A percentile compares a stretch with the other conserved stretches of the same genome.
These are phyloP conservation scores for Phenganax subtilis DNA, from an alignment of 92 coral and sea anemone species.

Conservation along the genomic window DNA sequence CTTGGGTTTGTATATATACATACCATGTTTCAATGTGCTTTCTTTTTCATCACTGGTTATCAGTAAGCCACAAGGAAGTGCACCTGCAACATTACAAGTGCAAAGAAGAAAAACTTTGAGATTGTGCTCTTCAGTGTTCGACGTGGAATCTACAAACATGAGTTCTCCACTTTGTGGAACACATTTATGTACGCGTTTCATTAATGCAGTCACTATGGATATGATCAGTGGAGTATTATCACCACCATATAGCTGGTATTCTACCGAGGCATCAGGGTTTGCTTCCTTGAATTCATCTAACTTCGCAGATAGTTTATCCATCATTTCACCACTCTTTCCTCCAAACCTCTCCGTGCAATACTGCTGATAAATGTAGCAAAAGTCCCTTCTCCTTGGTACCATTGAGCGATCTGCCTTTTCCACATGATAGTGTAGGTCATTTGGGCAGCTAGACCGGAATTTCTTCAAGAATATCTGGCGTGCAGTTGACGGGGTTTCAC, in stretches of 20 bases:
- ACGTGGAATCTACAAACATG: constrained; percentile 33
- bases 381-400: constrained; percentile 58
- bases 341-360: constrained; percentile 41
- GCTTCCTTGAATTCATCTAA: constrained; percentile 23
- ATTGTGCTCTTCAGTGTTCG: constrained; percentile 38
- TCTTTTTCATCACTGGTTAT: constrained; percentile 43
- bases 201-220: constrained; percentile 12
- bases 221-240: constrained; percentile 26
- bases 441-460: constrained; percentile 43
- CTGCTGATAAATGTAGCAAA: constrained; percentile 48
- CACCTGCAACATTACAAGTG: constrained; percentile 38
- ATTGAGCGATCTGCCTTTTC: constrained; percentile 59
- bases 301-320: constrained; percentile 11
- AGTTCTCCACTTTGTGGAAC: constrained; percentile 30
- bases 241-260: constrained; percentile 25
- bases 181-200: constrained; percentile 25
- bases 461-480: constrained; percentile 57
- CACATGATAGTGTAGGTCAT: constrained; percentile 45
- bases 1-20: constrained; percentile 1
- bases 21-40: constrained; percentile 21
- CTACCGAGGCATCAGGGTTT: constrained; percentile 24
- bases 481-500: constrained; percentile 62
- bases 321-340: constrained; percentile 6
- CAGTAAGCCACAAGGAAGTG: constrained; percentile 37
- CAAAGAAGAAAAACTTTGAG: constrained; percentile 33